These are phyloP conservation scores for Tetramorium bicarinatum DNA, from an alignment of 2,888 invertebrate species.

Conservation along the genomic window DNA sequence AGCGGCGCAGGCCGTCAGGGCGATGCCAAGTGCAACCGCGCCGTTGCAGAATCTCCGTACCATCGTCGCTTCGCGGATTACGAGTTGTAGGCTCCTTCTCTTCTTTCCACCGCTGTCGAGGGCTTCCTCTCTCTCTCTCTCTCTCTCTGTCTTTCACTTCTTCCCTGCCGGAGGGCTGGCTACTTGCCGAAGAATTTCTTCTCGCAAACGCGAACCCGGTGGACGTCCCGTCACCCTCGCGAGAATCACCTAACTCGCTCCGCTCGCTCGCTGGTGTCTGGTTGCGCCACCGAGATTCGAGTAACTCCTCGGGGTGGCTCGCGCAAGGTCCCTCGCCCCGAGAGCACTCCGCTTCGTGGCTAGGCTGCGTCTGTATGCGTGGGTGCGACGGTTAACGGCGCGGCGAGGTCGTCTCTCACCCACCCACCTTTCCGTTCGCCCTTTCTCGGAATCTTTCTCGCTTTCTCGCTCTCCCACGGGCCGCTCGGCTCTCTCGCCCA, in stretches of 20 bases:
- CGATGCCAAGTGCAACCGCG: constrained; percentile 83
- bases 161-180: background rate
- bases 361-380: constrained; percentile 26
- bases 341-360: constrained; percentile 43
- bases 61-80: constrained; percentile 67
- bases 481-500: constrained; percentile 35
- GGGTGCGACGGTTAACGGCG: constrained; percentile 25
- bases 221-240: constrained; percentile 16
- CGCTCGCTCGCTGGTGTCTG: constrained; percentile 11
- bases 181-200: background rate
- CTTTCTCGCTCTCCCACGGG: constrained; percentile 27
- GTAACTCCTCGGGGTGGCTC: constrained; percentile 37
- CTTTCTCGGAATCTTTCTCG: constrained; percentile 19
- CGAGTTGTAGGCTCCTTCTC: background rate
- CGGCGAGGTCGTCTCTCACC: constrained; percentile 35
- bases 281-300: constrained; percentile 46
- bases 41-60: constrained; percentile 79
- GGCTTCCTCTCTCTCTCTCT: background rate
- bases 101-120: background rate
- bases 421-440: constrained; percentile 2
- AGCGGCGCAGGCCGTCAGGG: constrained; percentile 88
- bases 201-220: constrained; percentile 19
- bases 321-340: constrained; percentile 55
- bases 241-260: constrained; percentile 32
- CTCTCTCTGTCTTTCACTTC: background rate